These are phyloP conservation scores for Augiades crinisus DNA, from an alignment of 2,888 invertebrate genomes.

Conservation along the genomic window DNA sequence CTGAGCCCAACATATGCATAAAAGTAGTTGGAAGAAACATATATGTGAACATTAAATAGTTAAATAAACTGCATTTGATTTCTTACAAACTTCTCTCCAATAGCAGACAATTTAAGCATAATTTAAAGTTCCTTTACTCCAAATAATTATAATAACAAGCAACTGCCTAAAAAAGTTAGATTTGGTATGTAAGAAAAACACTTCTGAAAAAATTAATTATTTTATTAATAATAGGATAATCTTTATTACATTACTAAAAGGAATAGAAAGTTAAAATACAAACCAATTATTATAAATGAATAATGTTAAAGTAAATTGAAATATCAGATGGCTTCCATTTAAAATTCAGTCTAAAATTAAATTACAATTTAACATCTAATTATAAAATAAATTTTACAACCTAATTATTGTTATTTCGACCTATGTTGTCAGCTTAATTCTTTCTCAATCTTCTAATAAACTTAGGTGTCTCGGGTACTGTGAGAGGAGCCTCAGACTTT, in stretches of 20 bases:
- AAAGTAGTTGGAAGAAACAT: too few species aligned
- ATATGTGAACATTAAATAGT: too few species aligned
- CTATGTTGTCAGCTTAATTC: slow-evolving; percentile 32
- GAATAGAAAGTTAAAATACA: not conserved
- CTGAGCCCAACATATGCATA: too few species aligned
- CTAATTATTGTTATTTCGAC: not conserved
- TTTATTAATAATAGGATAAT: not conserved
- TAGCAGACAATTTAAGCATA: too few species aligned
- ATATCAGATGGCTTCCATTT: slow-evolving; percentile 5
- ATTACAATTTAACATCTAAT: not conserved
- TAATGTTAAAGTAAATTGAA: not conserved
- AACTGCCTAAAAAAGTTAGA: too few species aligned
- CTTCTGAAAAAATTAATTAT: too few species aligned
- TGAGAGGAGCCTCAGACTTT: slow-evolving; percentile 77
- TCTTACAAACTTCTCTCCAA: too few species aligned
- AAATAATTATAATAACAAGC: too few species aligned
- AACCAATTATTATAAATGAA: not conserved
- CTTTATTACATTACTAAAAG: slow-evolving; percentile 2
- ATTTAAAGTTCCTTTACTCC: too few species aligned
- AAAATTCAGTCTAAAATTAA: slow-evolving; percentile 22
- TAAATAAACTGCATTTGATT: too few species aligned
- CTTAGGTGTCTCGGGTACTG: slow-evolving; percentile 84
- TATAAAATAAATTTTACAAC: slow-evolving; percentile 1
- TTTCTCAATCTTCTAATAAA: slow-evolving; percentile 65
- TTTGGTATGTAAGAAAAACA: too few species aligned